phyloP scores from a whole-genome alignment of 2,113 vertebrate genomes.

The Nesogale talazaci region DNA sequence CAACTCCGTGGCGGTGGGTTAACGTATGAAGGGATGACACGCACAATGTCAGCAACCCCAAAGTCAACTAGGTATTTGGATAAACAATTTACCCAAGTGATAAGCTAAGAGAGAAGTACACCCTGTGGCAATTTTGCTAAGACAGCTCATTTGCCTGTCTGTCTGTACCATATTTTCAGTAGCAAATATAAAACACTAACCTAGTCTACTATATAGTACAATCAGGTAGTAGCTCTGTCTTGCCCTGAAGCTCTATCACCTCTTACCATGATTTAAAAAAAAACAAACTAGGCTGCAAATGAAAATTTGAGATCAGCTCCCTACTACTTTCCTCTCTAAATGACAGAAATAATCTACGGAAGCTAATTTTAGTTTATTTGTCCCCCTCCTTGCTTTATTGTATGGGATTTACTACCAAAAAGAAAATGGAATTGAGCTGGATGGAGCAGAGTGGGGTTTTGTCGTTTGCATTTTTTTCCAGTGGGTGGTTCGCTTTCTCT shows the following conservation, averaged over 20 bases:
- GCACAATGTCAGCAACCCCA: neutral
- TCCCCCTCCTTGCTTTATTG: neutral
- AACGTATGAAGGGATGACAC: neutral
- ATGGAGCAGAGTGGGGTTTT: too few species aligned
- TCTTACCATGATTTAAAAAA: neutral
- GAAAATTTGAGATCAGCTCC: neutral
- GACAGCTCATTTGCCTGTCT: neutral
- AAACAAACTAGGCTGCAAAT: neutral
- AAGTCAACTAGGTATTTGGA: neutral
- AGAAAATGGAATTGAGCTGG: too few species aligned
- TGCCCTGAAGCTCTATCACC: neutral
- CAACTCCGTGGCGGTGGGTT: too few species aligned
- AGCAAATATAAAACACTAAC: neutral
- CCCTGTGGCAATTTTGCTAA: neutral
- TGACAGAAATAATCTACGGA: neutral
- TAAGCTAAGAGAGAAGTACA: neutral
- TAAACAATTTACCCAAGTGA: neutral
- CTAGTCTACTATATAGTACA: neutral
- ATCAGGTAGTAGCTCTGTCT: neutral
- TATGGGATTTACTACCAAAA: too few species aligned
- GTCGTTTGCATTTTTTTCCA: too few species aligned
- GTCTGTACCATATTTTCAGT: neutral
- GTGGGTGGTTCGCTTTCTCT: too few species aligned
- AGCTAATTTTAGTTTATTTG: neutral
- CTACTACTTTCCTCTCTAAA: neutral